Base-by-base conservation (phyloP, 2,888 invertebrate species). In the Gymnoscelis rufifasciata region DNA sequence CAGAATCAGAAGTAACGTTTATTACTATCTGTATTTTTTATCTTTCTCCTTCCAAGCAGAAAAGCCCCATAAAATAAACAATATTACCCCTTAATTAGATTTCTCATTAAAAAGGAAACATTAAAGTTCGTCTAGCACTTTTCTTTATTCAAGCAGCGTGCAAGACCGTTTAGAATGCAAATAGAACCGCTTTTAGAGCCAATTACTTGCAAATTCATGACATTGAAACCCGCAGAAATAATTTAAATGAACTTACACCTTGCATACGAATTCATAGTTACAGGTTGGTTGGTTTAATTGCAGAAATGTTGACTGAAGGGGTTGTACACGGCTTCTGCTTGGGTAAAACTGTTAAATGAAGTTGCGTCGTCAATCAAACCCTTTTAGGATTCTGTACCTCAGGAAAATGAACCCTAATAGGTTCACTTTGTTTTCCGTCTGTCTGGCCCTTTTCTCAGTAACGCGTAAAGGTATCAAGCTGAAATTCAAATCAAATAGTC, bases 131-230 rank as follows among this genome's bases (percentile, higher is more conserved):
- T 56, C 57, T 48, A 55, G 43, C 47, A 44, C 40, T 46, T 59
- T 43, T 52, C 54, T 54, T 59, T 59, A 59, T 59, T 57, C 59
- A 57, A 46, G 57, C 52, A 43, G 55, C 59, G 59, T 59, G 55
- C 59, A 59, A 39, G 38, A 59, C 45, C 59, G 57, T 54, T 59
- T 59, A 55, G 53, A 59, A 59, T 59, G 59, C 59, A 59, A 59
- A 59, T 59, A 39, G 47, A 47, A 51, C 31, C 44, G 49, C 53
- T 50, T 55, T 53, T 44, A 38, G 49, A 46, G 55, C 37, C 59
- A 57, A 59, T 59, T 59, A 59, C 57, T 59, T 57, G 55, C 51
- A 54, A 59, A 59, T 59, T 59, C 57, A 55, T 59, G 59, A 57
- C 59, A 59, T 59, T 55, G 59, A 57, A 57, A 59, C 57, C 59